phyloP scores from a whole-genome alignment of 2,113 vertebrate species.

The Sporophila hypoxantha region DNA sequence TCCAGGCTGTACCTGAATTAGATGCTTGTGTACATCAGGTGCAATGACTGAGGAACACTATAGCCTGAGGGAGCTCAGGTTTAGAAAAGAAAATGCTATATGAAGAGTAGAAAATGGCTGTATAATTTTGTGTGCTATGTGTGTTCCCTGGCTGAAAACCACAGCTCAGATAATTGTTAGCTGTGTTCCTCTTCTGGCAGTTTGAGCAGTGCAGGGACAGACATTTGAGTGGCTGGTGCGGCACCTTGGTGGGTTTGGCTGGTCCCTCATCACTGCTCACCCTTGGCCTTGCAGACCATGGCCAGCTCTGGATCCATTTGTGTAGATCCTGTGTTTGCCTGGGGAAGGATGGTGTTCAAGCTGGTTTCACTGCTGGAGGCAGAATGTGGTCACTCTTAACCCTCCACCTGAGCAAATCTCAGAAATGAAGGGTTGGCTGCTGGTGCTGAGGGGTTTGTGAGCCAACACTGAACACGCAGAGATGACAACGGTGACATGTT shows the following conservation, averaged over 20 bases:
- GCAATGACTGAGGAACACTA: not conserved
- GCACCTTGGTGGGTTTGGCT: not conserved
- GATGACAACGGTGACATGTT: not conserved
- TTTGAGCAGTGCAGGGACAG: not conserved
- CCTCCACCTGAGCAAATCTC: not conserved
- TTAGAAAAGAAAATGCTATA: not conserved
- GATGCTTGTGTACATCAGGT: not conserved
- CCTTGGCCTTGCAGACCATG: not conserved
- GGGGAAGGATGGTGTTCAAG: not conserved
- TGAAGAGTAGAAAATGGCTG: not conserved
- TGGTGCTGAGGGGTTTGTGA: not conserved
- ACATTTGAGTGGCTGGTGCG: not conserved
- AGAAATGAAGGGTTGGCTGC: not conserved
- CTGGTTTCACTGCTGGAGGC: not conserved
- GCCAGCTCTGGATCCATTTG: not conserved
- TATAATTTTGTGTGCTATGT: not conserved
- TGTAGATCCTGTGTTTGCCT: not conserved
- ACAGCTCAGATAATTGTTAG: not conserved
- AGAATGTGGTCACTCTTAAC: not conserved
- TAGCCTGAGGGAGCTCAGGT: not conserved
- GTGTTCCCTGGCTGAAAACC: not conserved
- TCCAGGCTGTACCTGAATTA: not conserved
- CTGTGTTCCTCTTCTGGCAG: not conserved
- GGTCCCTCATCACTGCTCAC: rapidly evolving
- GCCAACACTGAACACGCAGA: not conserved